Base-by-base conservation (phyloP, 2,888 invertebrate genomes). In the Pandemis heparana region DNA sequence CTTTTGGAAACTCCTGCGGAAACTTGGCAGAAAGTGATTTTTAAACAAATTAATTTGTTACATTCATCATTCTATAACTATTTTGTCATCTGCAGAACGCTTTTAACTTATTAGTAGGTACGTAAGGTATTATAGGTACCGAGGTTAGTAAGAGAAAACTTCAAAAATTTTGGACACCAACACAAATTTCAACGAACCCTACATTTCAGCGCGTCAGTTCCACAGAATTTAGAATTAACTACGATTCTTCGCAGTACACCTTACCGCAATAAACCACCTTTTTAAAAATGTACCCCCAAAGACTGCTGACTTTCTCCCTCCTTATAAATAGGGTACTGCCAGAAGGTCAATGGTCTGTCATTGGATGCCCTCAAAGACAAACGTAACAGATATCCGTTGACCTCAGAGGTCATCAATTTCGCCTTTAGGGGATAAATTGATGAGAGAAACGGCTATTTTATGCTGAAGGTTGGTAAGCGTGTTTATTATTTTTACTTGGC, bases 331-430 rank as follows among this genome's bases (percentile, higher is more conserved):
- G 62, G 53, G 16, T 16, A 53, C 12, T 67, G 66, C 53, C 67
- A 46, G 32, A 46, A 46, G 67, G 56, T 23, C 67, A 67, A 62
- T 14, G 72, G 32, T 18, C 18, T 67, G 62, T 67, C 61, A 67
- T 67, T 62, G 67, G 43, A 53, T n/a, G 60, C 5, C 61, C 56
- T 56, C 32, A 71, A 67, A 72, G 53, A 72, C 56, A 72, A 72
- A 72, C 38, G 46, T 56, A 53, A 62, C 62, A 56, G 67, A 72
- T 72, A 72, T 62, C 64, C 64, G 61, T 67, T 67, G 67, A 67
- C 72, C 72, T 56, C 51, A 16, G 16, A 8, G 71, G 72, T 67
- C 71, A 72, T 72, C 61, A 72, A 67, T 72, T 53, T 67, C 23
- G 32, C 66, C 71, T 48, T 16, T 9, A 10, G 23, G 61, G 66